phyloP scores from a whole-genome alignment of 2,113 vertebrate genomes.

The Chaenogobius annularis region DNA sequence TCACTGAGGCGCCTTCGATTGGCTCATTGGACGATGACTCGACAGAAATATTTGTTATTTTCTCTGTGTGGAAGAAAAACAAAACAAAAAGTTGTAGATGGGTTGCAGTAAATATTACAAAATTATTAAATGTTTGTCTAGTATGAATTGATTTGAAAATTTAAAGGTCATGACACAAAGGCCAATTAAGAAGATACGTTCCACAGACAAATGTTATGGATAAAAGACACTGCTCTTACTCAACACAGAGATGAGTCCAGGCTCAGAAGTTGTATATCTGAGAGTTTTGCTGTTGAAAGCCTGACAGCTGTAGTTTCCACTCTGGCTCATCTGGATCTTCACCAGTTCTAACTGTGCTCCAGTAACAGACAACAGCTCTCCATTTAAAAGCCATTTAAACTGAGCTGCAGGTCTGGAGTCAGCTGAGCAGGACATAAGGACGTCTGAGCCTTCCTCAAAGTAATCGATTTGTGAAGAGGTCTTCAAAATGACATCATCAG shows the following conservation, averaged over 20 bases:
- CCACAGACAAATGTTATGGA: too few species aligned
- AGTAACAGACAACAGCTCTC: not conserved
- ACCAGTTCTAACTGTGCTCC: slow-evolving; percentile 42
- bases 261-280: slow-evolving; percentile 39
- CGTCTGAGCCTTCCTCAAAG: slow-evolving; percentile 33
- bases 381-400: slow-evolving; percentile 54
- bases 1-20: not conserved
- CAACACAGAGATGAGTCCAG: slow-evolving; percentile 27
- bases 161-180: too few species aligned
- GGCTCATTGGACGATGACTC: not conserved
- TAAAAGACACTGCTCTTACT: slow-evolving; percentile 35
- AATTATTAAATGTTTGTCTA: too few species aligned
- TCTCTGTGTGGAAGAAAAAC: slow-evolving; percentile 42
- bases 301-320: slow-evolving; percentile 63
- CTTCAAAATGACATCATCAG: slow-evolving; percentile 20
- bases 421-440: slow-evolving; percentile 50
- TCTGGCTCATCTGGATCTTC: slow-evolving; percentile 49
- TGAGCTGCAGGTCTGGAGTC: slow-evolving; percentile 47
- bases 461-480: not conserved
- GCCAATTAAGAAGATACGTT: too few species aligned
- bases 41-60: slow-evolving; percentile 22
- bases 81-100: not conserved
- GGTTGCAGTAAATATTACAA: not conserved
- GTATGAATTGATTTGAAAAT: too few species aligned
- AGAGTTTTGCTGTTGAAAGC: slow-evolving; percentile 54